Evolutionary conservation across 35 echinoderm and acorn worm genomes (phyloP).

Genomic region (Lytechinus variegatus): DNA sequence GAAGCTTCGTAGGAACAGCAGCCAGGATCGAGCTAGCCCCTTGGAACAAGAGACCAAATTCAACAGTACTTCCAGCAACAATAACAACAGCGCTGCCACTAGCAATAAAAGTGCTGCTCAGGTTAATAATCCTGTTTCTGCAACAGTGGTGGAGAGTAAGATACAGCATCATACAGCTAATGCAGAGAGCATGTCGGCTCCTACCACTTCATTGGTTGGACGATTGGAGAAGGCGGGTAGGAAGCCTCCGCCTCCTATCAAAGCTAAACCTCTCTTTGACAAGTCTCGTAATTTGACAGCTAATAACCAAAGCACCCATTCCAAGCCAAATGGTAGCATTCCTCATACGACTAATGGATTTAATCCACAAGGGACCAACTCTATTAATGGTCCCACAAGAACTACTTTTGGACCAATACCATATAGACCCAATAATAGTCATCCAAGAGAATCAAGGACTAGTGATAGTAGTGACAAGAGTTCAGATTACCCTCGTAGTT

Average conservation of each 20-base stretch:
- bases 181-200: conserved; percentile 11
- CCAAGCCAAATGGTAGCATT: conserved; percentile 1
- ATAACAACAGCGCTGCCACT: neutral
- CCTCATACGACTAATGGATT: conserved; percentile 13
- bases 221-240: conserved; percentile 9
- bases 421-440: neutral
- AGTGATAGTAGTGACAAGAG: conserved; percentile 24
- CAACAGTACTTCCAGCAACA: conserved; percentile 23
- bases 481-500: conserved; percentile 25
- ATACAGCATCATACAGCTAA: conserved; percentile 40
- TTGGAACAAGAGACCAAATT: conserved; percentile 44
- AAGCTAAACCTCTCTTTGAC: conserved; percentile 64
- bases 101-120: neutral
- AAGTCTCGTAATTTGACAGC: neutral
- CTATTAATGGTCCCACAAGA: neutral
- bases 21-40: conserved; percentile 5
- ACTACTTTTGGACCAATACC: neutral
- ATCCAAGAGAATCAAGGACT: neutral
- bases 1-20: neutral
- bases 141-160: conserved; percentile 45
- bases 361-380: neutral
- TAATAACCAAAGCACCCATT: neutral
- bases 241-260: conserved; percentile 70
- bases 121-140: neutral
- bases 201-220: neutral